Evolutionary conservation across 2,797 vertebrate genomes (phyloP).

Genomic region (Oryzias dopingdopingensis): DNA sequence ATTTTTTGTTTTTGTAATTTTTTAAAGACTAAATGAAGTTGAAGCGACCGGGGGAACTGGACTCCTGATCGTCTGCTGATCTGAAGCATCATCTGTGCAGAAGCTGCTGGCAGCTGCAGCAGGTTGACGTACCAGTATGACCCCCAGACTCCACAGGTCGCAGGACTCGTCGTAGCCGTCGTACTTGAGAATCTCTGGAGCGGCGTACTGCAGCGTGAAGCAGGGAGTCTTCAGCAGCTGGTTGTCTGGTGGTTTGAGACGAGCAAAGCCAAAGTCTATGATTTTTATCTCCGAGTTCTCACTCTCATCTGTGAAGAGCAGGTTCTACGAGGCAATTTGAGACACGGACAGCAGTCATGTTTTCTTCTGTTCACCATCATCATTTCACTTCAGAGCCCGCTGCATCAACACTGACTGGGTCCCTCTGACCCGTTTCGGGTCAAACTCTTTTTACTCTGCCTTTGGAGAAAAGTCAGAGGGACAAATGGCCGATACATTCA

Average conservation of each 20-base stretch:
- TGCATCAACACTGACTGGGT: constrained; percentile 42
- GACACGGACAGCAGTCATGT: constrained; percentile 58
- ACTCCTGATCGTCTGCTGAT: too few species aligned
- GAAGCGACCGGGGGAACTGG: too few species aligned
- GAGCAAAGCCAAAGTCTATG: constrained; percentile 98
- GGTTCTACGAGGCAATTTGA: constrained; percentile 82
- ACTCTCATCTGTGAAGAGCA: constrained; percentile 94
- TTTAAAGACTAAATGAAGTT: too few species aligned
- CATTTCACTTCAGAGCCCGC: constrained; percentile 30
- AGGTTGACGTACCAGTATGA: constrained; percentile 89
- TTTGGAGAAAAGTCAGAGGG: constrained; percentile 38
- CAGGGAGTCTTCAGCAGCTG: constrained; percentile 98
- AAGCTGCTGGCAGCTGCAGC: too few species aligned
- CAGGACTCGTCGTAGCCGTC: constrained; percentile 97
- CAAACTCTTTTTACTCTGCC: constrained; percentile 49
- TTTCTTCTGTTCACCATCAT: constrained; percentile 36
- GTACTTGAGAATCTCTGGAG: constrained; percentile 94
- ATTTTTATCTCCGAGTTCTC: constrained; percentile 98
- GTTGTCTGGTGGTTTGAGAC: constrained; percentile 96
- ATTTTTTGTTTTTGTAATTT: too few species aligned
- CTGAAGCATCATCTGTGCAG: too few species aligned
- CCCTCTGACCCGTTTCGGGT: constrained; percentile 47
- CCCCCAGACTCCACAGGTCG: constrained; percentile 97
- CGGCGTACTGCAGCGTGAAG: constrained; percentile 97
- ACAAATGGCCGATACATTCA: constrained; percentile 34